Evolutionary conservation across 2,797 vertebrate genomes (phyloP), one percentile per base, ranked within the genome.

Genomic region (Chaunax sp.): DNA sequence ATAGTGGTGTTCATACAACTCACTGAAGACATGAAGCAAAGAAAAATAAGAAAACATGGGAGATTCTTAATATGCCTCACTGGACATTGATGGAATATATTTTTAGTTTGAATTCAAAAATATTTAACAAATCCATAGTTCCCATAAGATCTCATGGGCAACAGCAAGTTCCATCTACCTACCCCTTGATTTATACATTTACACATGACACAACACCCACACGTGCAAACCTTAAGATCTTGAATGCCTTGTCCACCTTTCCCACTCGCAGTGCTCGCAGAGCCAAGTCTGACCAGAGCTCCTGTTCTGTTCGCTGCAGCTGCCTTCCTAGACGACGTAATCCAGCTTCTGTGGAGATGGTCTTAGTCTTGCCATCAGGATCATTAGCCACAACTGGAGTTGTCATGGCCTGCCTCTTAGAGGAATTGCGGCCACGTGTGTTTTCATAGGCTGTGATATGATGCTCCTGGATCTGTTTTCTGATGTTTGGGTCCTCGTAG

Each of bases 271-370:
- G 84, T 22, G 95, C 95, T 63, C 95, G 93, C 65, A 95, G 73
- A 11, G 94, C 94, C 84, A 99, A 77, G 71, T 95, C 93, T 1
- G 94, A 93, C 86, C 93, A 96, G 60, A 96, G 91, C 40, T 97
- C 93, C 53, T 94, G 95, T 19, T 94, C 90, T 0, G 95, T 93
- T 62, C 89, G 85, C 77, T 94, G 94, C 60, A 99, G 93, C 76
- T 96, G 95, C 28, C 91, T 71, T 0, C 93, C 95, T 44, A 98
- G 87, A 5, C 94, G 93, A 23, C 94, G 93, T 20, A 99, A 45
- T 20, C 92, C 93, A 0, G 92, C 93, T 33, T 92, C 90, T 0
- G 93, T 89, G 62, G 86, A 94, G 43, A 72, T 81, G 0, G 65
- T 92, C 80, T 89, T 93, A n/a, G 73, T 65, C 58, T 92, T 87